Evolutionary conservation across 2,797 vertebrate genomes (phyloP), one percentile per base, ranked within the genome.

Genomic region (Perodicticus potto): DNA sequence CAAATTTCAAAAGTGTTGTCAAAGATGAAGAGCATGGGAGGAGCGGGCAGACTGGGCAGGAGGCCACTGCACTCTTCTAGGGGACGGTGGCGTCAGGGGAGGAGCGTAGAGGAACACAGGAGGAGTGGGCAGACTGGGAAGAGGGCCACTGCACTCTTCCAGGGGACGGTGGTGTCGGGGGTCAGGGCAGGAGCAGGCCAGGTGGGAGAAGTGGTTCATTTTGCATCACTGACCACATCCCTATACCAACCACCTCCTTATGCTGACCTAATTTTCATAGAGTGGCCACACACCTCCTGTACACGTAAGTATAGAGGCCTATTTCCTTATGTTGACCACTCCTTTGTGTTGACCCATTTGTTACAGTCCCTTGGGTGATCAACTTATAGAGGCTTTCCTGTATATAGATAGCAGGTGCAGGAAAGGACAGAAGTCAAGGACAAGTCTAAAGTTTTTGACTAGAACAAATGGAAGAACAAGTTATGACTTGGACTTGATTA

Each of bases 131-230:
- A 3, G 34, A 40, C 2, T 4, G n/a, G 55, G 4, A 6, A 1
- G 37, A 65, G 20, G 40, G 20, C 72, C 3, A 4, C 4, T 16
- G 27, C 3, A 12, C 7, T 17, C 1, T 25, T 45, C 23, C 23
- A 49, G 69, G 9, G 7, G 23, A 14, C 0, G 13, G 37, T 0
- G 22, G n/a, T 5, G 25, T 23, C 2, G 0, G 3, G 4, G 25
- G 1, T 20, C 27, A n/a, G 40, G 32, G 45, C 2, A 2, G 77
- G 40, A 67, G 25, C 5, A 16, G 16, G 12, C 3, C 34, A 5
- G 73, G 11, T 4, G 8, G 16, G 69, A 25, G 40, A 65, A 16
- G 29, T 37, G 80, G 0, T 32, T 25, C 2, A 1, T 6, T 45
- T 25, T 37, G 49, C 49, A 53, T 16, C 14, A 14, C 49, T 53